A percentile compares a stretch with the other conserved stretches of the same genome.
Evolutionary conservation across 1,140 invertebrate genomes (phyloP).

Genomic region (Musca domestica): DNA sequence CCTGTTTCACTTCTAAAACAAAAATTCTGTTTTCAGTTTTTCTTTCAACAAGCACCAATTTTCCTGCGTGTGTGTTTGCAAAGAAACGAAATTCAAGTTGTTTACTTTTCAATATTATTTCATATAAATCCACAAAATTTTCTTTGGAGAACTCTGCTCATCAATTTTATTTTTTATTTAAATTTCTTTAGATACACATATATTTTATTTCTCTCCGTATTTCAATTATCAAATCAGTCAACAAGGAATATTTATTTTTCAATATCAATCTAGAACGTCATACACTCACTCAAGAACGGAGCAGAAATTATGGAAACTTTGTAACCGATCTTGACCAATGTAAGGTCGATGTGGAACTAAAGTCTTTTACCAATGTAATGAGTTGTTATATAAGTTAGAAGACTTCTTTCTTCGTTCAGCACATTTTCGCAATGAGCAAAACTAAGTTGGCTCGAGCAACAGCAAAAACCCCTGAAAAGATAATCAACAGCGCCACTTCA

Average conservation of each 20-base stretch:
- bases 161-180: too few relatives aligned
- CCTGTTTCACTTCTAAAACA: too few relatives aligned
- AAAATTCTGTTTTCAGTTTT: too few relatives aligned
- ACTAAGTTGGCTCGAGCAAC: not conserved
- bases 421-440: not conserved
- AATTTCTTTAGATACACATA: too few relatives aligned
- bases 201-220: not conserved
- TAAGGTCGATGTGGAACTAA: slow-evolving; percentile 44
- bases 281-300: too few relatives aligned
- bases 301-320: slow-evolving; percentile 3
- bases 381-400: slow-evolving; percentile 48
- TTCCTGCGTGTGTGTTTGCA: too few relatives aligned
- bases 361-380: slow-evolving; percentile 38
- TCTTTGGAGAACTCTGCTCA: too few relatives aligned
- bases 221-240: not conserved
- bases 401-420: slow-evolving; percentile 31
- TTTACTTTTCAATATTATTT: too few relatives aligned
- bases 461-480: not conserved
- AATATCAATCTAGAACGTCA: not conserved
- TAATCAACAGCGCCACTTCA: not conserved
- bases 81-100: too few relatives aligned
- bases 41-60: too few relatives aligned
- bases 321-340: slow-evolving; percentile 40
- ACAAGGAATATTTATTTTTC: slow-evolving; percentile 13
- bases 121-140: too few relatives aligned